Base-by-base conservation (phyloP, 2,797 vertebrate genomes). In the Pseudotriccus pelzelni region DNA sequence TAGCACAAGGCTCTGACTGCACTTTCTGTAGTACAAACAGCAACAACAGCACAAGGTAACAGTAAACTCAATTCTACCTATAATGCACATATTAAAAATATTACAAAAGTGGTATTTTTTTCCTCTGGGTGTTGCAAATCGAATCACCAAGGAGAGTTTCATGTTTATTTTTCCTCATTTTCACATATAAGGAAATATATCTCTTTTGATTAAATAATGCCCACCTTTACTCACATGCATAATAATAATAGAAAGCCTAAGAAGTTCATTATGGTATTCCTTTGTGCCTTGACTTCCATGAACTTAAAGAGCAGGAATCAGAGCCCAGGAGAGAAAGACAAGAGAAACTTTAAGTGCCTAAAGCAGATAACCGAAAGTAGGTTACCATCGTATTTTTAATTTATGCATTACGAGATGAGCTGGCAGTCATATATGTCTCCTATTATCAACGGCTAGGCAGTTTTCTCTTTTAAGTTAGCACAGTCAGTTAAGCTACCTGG, bases 321-420 rank as follows among this genome's bases (percentile, higher is more conserved):
- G 74, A 93, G 30, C 95, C 44, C 92, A 89, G 37, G 74, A n/a
- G 86, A 92, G 37, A 89, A 82, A 93, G 86, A 87, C 41, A 63
- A 70, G 50, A 93, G 56, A n/a, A 93, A 70, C 47, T 95, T 82
- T 21, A 87, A 95, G 90, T 12, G 79, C 84, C 86, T 92, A 77
- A 79, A 95, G 96, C 59, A 90, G 74, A 75, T 84, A 90, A 93
- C 67, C 23, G 74, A 79, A 97, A 97, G 93, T 96, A 95, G 93
- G 95, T 93, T 96, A 96, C 74, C 32, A 2, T 28, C 23, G 0
- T 86, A 86, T 90, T 90, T 95, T 95, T 94, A 95, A 97, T 94
- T 93, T 92, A 94, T 95, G 93, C 7, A 0, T 63, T 82, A 73
- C 16, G 1, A 56, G 87, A 73, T 1, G 1, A 87, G 70, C 69